phyloP scores from a whole-genome alignment of 2,888 invertebrate species.

The Phrixothrix hirtus region DNA sequence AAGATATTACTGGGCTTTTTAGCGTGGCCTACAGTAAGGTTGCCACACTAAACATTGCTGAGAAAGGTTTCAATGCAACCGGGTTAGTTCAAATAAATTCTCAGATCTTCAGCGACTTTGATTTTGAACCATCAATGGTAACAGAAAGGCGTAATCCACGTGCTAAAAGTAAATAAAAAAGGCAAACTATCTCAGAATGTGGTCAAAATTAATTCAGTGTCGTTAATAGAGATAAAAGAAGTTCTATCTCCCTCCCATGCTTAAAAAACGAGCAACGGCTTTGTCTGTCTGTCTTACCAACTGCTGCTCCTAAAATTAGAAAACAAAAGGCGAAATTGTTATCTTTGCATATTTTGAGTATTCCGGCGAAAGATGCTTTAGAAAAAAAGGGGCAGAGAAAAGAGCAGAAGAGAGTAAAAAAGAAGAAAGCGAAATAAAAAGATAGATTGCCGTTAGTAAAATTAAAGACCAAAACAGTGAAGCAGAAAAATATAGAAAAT shows the following conservation, averaged over 20 bases:
- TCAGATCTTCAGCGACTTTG: background rate
- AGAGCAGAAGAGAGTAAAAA: background rate
- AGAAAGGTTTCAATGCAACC: slow-evolving; percentile 1
- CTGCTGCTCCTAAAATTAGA: background rate
- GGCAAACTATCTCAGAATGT: too few relatives aligned
- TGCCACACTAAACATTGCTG: background rate
- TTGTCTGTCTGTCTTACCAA: background rate
- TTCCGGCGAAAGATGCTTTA: background rate
- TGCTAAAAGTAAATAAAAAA: background rate
- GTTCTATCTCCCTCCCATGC: too few relatives aligned
- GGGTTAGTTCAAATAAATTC: slow-evolving; percentile 1
- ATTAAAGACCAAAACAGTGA: too few relatives aligned
- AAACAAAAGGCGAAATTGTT: too few relatives aligned
- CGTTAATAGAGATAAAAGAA: too few relatives aligned
- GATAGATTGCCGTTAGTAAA: too few relatives aligned
- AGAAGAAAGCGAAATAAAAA: background rate
- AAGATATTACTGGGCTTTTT: too few relatives aligned
- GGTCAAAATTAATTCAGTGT: too few relatives aligned
- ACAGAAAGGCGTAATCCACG: background rate
- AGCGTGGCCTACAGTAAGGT: too few relatives aligned
- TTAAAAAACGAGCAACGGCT: background rate
- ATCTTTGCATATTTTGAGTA: background rate
- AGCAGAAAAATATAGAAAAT: too few relatives aligned
- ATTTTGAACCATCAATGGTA: background rate
- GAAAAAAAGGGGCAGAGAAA: background rate